Percentiles rank a stretch among this genome's conserved stretches.
These are phyloP conservation scores for Palloptera scutellata DNA, from an alignment of 2,888 invertebrate genomes.

Conservation along the genomic window DNA sequence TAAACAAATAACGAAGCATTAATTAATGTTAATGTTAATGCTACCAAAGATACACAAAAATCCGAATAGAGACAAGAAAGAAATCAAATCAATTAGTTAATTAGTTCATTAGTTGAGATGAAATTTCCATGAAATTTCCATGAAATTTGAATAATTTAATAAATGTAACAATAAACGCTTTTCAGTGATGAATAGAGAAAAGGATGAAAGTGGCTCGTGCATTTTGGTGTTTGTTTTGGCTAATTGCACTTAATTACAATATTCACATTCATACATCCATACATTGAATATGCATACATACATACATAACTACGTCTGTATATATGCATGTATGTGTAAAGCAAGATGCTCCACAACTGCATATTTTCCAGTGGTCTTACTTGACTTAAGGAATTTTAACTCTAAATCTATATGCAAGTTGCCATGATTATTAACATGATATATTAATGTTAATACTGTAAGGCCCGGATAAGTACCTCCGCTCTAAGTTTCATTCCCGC, in stretches of 20 bases:
- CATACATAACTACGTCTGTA: too few relatives aligned
- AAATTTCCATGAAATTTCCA: conserved; percentile 7
- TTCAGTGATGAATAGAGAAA: not conserved
- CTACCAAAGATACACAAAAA: not conserved
- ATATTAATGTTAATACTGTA: too few relatives aligned
- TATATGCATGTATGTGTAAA: too few relatives aligned
- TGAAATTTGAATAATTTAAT: conserved; percentile 7
- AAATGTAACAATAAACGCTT: not conserved
- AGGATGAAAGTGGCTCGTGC: not conserved
- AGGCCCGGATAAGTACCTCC: too few relatives aligned
- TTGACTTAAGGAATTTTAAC: too few relatives aligned
- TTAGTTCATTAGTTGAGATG: conserved; percentile 3
- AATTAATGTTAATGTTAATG: conserved; percentile 2
- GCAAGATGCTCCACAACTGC: too few relatives aligned
- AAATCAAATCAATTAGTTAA: not conserved
- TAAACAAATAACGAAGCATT: not conserved
- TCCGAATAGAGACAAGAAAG: not conserved
- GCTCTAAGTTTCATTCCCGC: too few relatives aligned
- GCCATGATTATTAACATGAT: too few relatives aligned
- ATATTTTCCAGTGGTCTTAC: too few relatives aligned
- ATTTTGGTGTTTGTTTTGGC: not conserved
- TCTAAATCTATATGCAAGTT: too few relatives aligned
- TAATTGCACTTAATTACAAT: not conserved
- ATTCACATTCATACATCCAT: not conserved
- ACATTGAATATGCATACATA: too few relatives aligned